Conservation (phyloP, 1,140 invertebrate species). For the Teleogryllus occipitalis region DNA sequence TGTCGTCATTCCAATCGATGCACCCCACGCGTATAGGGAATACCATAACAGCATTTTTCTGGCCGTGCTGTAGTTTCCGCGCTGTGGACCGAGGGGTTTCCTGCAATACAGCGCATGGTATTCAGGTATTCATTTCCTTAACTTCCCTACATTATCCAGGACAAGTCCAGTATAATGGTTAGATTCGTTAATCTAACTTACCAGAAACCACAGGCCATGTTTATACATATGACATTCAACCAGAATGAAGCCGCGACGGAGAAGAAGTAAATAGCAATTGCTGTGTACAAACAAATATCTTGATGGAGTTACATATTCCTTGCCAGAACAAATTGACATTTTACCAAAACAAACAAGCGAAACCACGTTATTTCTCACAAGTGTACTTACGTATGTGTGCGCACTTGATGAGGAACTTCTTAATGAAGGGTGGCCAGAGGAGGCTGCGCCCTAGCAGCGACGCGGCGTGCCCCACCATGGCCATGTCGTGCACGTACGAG, state of each 20-base stretch:
- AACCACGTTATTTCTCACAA: not conserved
- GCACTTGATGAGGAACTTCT: not conserved
- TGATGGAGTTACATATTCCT: not conserved
- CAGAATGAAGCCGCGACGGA: not conserved
- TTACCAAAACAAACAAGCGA: too few relatives aligned
- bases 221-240: slow-evolving; percentile 2
- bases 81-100: not conserved
- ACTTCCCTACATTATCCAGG: too few relatives aligned
- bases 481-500: not conserved
- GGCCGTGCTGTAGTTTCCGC: not conserved
- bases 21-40: not conserved
- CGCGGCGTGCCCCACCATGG: not conserved
- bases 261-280: not conserved
- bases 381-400: not conserved
- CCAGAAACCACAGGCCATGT: not conserved
- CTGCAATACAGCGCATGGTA: not conserved
- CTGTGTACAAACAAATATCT: not conserved
- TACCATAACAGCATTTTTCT: not conserved
- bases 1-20: not conserved
- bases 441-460: not conserved
- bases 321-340: not conserved
- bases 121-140: not conserved
- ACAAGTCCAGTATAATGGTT: not conserved
- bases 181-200: not conserved
- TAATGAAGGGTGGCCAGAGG: not conserved